Evolutionary conservation across 2,797 vertebrate species (phyloP).

Genomic region (Falco rusticolus): DNA sequence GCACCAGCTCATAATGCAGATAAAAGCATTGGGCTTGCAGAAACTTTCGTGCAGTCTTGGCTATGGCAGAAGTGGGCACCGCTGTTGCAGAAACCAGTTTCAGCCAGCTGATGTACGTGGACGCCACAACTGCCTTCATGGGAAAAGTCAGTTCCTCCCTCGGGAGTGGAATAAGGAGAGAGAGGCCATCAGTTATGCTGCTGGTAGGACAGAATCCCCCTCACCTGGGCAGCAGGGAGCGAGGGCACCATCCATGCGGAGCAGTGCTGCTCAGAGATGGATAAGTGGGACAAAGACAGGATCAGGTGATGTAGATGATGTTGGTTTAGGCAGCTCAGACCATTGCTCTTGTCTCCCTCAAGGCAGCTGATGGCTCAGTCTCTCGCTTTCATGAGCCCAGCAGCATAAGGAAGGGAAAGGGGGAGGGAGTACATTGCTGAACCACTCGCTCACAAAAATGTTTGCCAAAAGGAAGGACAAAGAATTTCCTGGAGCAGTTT

Average conservation of each 20-base stretch:
- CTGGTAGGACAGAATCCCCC: not conserved
- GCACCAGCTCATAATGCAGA: not conserved
- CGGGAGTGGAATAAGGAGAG: not conserved
- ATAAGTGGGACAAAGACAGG: not conserved
- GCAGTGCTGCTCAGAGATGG: not conserved
- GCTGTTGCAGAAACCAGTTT: not conserved
- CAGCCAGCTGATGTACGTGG: not conserved
- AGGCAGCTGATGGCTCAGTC: not conserved
- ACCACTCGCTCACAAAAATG: not conserved
- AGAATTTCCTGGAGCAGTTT: not conserved
- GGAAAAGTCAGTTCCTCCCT: not conserved
- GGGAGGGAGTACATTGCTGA: rapidly evolving
- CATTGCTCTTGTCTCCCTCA: not conserved
- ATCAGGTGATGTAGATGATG: not conserved
- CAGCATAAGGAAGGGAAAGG: not conserved
- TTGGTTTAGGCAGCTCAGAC: not conserved
- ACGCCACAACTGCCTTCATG: not conserved
- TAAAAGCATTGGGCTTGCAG: not conserved
- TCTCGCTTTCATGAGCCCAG: not conserved
- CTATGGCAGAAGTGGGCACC: not conserved
- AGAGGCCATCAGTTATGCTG: not conserved
- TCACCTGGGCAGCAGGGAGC: not conserved
- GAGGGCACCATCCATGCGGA: not conserved
- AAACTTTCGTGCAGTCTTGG: not conserved
- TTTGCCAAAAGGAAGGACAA: not conserved